Conservation (phyloP, 2,113 vertebrate genomes). For the Zosterops hypoxanthus region DNA sequence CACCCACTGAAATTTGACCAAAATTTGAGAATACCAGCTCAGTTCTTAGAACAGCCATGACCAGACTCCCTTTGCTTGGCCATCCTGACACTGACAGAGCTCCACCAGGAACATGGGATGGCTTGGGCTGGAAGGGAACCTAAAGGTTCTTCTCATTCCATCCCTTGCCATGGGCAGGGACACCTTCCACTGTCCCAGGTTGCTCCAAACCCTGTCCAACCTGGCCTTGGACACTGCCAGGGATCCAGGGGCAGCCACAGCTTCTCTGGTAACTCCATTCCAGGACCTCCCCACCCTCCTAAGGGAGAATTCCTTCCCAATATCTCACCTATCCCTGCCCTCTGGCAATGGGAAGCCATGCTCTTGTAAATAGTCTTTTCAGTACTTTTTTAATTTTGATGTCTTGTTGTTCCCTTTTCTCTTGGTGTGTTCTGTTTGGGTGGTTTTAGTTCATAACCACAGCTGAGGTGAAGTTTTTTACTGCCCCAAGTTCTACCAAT, state of each 20-base stretch:
- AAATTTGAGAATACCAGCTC: neutral
- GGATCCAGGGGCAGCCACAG: neutral
- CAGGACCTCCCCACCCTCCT: neutral
- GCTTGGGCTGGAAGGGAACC: neutral
- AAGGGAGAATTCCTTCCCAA: neutral
- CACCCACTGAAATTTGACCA: neutral
- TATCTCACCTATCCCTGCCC: neutral
- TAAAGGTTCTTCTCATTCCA: accelerated
- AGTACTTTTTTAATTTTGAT: neutral
- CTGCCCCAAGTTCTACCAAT: accelerated
- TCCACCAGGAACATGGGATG: neutral
- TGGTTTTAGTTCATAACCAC: neutral
- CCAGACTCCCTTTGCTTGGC: neutral
- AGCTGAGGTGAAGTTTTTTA: neutral
- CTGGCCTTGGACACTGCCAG: neutral
- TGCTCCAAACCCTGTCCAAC: accelerated
- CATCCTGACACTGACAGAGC: neutral
- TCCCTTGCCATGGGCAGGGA: neutral
- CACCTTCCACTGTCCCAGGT: accelerated
- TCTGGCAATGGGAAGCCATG: neutral
- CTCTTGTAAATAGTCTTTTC: neutral
- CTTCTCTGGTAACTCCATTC: neutral
- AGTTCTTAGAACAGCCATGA: neutral
- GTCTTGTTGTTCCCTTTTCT: neutral
- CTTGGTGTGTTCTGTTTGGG: neutral